These are phyloP conservation scores for Laticauda colubrina DNA, from an alignment of 2,113 vertebrate genomes.

Conservation along the genomic window DNA sequence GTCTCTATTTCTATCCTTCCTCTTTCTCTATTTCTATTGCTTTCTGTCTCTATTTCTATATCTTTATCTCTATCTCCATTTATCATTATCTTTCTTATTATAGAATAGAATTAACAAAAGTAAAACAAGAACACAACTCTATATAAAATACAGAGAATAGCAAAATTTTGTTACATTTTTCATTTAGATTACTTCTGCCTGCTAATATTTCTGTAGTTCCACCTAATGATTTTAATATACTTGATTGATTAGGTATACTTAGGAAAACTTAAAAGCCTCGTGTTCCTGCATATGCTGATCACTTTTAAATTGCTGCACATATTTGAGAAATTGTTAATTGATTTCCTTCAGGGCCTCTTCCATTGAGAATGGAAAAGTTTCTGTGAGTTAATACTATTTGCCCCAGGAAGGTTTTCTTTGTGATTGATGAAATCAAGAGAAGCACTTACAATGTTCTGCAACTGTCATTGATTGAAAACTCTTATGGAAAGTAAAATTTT, in stretches of 20 bases:
- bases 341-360: conserved; percentile 23
- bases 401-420: not conserved
- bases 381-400: not conserved
- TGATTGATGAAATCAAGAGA: conserved; percentile 5
- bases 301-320: not conserved
- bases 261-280: not conserved
- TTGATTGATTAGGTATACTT: conserved; percentile 25
- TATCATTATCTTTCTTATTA: not conserved
- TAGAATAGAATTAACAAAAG: conserved; percentile 44
- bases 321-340: conserved; percentile 26
- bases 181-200: conserved; percentile 20
- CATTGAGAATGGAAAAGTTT: conserved; percentile 3
- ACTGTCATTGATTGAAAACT: not conserved
- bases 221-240: conserved; percentile 17
- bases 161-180: conserved; percentile 14
- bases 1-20: not conserved
- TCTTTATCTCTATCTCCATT: not conserved
- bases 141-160: conserved; percentile 24
- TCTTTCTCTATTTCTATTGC: not conserved
- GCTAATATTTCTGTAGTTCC: conserved; percentile 30
- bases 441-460: not conserved
- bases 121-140: conserved; percentile 38
- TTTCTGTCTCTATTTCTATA: not conserved
- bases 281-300: not conserved
- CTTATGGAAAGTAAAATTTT: not conserved